These are phyloP conservation scores for Drosophila ananassae DNA, from an alignment of 1,140 invertebrate genomes.

Conservation along the genomic window DNA sequence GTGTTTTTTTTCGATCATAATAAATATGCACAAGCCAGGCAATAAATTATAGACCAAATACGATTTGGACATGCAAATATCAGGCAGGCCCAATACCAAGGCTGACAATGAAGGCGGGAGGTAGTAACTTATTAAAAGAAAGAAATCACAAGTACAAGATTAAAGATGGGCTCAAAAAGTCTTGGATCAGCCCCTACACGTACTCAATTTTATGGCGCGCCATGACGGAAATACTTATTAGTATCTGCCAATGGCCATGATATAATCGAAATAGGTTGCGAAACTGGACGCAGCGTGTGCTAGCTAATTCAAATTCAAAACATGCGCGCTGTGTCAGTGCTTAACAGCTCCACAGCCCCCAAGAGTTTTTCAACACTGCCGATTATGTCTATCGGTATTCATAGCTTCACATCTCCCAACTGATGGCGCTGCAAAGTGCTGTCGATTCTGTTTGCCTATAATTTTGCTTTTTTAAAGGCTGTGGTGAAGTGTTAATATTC, in stretches of 20 bases:
- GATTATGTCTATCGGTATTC: constrained; percentile 6
- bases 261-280: constrained; percentile 69
- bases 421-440: not conserved
- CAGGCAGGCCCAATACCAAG: constrained; percentile 22
- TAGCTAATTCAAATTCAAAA: constrained; percentile 63
- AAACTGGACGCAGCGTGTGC: constrained; percentile 39
- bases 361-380: not conserved
- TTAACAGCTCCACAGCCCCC: not conserved
- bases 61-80: constrained; percentile 53
- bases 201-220: constrained; percentile 46
- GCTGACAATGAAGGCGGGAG: constrained; percentile 9
- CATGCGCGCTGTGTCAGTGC: constrained; percentile 37
- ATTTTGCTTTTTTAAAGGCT: too few species aligned
- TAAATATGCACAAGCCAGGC: constrained; percentile 43
- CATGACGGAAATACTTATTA: constrained; percentile 81
- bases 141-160: not conserved
- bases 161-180: constrained; percentile 24
- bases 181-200: constrained; percentile 54
- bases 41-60: constrained; percentile 63
- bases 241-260: constrained; percentile 52
- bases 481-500: too few species aligned
- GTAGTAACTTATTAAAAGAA: not conserved
- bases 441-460: not conserved
- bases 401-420: not conserved
- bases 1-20: constrained; percentile 42